phyloP scores from a whole-genome alignment of 2,113 vertebrate genomes.

The Verasper variegatus region DNA sequence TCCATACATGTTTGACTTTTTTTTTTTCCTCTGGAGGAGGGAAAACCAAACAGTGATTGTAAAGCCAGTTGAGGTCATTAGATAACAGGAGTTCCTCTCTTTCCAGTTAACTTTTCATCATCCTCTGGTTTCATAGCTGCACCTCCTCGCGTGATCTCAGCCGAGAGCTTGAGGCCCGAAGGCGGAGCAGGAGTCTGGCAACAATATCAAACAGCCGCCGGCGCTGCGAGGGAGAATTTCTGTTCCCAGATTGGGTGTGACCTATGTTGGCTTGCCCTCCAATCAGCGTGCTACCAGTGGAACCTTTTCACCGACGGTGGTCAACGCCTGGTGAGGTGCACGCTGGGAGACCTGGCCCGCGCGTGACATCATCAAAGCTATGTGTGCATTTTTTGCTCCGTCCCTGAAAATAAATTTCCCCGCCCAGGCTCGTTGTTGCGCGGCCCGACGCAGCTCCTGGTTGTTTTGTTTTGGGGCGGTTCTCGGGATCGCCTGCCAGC shows the following conservation, averaged over 20 bases:
- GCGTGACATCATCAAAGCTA: conserved; percentile 65
- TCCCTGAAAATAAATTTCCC: conserved; percentile 62
- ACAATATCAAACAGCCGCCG: conserved; percentile 67
- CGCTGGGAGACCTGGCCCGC: conserved; percentile 46
- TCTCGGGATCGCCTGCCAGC: conserved; percentile 58
- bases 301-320: conserved; percentile 56
- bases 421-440: conserved; percentile 28
- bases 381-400: conserved; percentile 44
- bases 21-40: conserved; percentile 9
- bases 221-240: conserved; percentile 48
- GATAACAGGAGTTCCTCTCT: conserved; percentile 66
- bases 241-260: conserved; percentile 66
- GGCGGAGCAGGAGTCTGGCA: conserved; percentile 66
- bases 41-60: conserved; percentile 63
- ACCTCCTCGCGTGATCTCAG: conserved; percentile 36
- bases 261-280: conserved; percentile 32
- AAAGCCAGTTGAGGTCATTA: conserved; percentile 63
- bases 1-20: conserved; percentile 33
- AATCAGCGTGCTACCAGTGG: conserved; percentile 48
- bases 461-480: conserved; percentile 69
- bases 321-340: conserved; percentile 48
- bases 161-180: conserved; percentile 41
- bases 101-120: conserved; percentile 47
- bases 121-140: conserved; percentile 43
- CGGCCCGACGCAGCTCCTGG: conserved; percentile 45